A percentile compares a stretch with the other conserved stretches of the same genome.
Conservation (phyloP, 2,888 invertebrate genomes). For the Zaprionus lineosus region DNA sequence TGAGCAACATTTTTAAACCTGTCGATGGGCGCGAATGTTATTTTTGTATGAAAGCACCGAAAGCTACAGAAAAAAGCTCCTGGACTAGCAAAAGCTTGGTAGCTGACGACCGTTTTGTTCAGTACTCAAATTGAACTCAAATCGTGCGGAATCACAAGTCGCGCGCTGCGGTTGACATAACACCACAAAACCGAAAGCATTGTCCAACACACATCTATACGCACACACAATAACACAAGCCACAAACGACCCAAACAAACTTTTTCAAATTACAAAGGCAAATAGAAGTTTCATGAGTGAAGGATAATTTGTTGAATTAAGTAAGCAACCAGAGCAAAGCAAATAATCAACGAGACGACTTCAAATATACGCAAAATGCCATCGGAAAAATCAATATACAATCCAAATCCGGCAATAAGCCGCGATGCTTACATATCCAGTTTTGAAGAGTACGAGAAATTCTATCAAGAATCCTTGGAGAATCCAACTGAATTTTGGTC, state of each 20-base stretch:
- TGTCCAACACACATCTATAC: constrained; percentile 26
- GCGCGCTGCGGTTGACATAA: constrained; percentile 43
- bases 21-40: constrained; percentile 13
- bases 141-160: constrained; percentile 61
- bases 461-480: constrained; percentile 93
- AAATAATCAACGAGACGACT: constrained; percentile 14
- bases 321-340: constrained; percentile 22
- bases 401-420: constrained; percentile 85
- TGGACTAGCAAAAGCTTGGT: constrained; percentile 57
- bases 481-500: constrained; percentile 97
- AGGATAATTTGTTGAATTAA: constrained; percentile 50
- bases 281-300: constrained; percentile 12
- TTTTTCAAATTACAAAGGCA: constrained; percentile 5
- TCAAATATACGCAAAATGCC: constrained; percentile 83
- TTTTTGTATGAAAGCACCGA: constrained; percentile 47
- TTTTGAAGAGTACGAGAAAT: constrained; percentile 90
- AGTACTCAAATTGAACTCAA: constrained; percentile 70
- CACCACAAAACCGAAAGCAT: constrained; percentile 29
- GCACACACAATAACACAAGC: background rate
- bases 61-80: constrained; percentile 52
- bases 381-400: constrained; percentile 85
- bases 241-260: constrained; percentile 25
- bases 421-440: constrained; percentile 87
- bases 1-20: constrained; percentile 44
- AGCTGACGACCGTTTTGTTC: constrained; percentile 25